Percentiles rank a stretch among this genome's conserved stretches.
Conservation (phyloP, 2,113 vertebrate genomes). For the Pogonocichla stellata region DNA sequence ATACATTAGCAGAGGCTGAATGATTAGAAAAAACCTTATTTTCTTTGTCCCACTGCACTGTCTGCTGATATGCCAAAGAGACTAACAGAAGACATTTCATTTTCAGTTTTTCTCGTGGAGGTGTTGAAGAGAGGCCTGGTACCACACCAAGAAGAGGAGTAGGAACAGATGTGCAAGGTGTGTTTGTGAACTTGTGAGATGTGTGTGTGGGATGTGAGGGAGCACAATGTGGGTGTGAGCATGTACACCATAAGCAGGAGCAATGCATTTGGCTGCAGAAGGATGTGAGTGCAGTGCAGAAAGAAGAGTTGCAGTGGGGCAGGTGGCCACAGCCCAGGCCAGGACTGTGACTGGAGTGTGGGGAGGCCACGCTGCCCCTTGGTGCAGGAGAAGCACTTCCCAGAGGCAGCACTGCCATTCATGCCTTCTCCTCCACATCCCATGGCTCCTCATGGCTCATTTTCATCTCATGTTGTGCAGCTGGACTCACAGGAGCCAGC, state of each 20-base stretch:
- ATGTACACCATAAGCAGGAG: accelerated
- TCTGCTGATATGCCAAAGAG: neutral
- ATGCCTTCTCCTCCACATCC: neutral
- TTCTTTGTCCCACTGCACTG: constrained; percentile 2
- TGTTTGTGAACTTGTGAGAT: neutral
- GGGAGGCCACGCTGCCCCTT: neutral
- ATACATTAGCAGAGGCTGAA: constrained; percentile 49
- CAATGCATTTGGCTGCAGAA: neutral
- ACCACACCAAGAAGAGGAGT: constrained; percentile 3
- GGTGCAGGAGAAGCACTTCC: neutral
- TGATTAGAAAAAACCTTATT: constrained; percentile 29
- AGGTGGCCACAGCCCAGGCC: neutral
- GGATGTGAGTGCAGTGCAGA: accelerated
- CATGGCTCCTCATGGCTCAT: accelerated
- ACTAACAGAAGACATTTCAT: constrained; percentile 18
- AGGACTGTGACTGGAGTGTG: accelerated
- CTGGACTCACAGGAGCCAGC: neutral
- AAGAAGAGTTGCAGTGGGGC: neutral
- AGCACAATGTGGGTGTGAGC: no score
- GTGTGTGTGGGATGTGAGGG: accelerated
- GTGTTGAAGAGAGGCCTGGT: constrained; percentile 43
- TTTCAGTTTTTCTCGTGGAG: constrained; percentile 46
- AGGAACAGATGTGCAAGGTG: neutral
- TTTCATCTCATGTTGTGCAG: neutral
- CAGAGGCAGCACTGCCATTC: accelerated